phyloP scores from a whole-genome alignment of 2,797 vertebrate species.

The Cryptoblepharus egeriae region DNA sequence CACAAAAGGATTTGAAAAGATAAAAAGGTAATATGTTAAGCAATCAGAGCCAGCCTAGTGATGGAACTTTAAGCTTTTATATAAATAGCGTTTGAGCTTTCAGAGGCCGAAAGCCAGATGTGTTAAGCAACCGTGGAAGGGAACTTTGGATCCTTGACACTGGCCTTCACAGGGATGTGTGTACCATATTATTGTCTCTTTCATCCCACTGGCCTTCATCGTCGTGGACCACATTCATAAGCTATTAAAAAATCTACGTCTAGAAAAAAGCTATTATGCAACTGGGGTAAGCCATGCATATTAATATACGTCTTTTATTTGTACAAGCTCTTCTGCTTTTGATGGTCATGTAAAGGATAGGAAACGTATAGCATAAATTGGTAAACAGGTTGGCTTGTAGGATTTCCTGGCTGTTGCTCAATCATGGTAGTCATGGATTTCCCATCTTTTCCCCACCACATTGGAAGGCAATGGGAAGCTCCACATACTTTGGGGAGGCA shows the following conservation, averaged over 20 bases:
- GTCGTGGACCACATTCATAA: no score
- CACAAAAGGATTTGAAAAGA: background rate
- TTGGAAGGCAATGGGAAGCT: background rate
- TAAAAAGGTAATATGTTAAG: conserved; percentile 18
- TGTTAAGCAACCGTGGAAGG: background rate
- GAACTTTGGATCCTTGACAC: background rate
- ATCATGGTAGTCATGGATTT: no score
- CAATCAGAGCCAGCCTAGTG: background rate
- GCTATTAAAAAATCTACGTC: background rate
- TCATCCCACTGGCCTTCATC: no score
- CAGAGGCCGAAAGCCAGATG: background rate
- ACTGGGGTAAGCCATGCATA: background rate
- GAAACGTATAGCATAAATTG: no score
- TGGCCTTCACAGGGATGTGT: background rate
- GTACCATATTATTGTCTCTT: background rate
- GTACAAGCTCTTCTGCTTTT: background rate
- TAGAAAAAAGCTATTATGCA: background rate
- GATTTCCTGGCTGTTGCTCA: background rate
- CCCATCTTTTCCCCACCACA: no score
- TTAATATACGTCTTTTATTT: background rate
- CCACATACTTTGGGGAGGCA: background rate
- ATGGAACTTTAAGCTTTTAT: no score
- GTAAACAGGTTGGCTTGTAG: background rate
- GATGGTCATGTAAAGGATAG: no score
- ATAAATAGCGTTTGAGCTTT: background rate